Conservation (phyloP, 2,888 invertebrate genomes). For the Heteropelma amictum region DNA sequence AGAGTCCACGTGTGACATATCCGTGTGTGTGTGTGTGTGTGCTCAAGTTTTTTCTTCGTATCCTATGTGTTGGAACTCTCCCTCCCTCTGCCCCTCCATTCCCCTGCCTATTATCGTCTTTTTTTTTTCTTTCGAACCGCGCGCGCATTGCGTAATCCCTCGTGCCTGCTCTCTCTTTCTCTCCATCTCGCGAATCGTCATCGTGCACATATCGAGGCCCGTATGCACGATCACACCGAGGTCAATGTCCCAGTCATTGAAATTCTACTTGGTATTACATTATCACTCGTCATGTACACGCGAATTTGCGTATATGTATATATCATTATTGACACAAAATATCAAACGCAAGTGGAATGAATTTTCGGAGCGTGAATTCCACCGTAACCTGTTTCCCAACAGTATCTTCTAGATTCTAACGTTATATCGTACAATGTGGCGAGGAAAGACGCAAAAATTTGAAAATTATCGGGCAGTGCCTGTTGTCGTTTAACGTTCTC, state of each 20-base stretch:
- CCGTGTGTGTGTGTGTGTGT: slow-evolving; percentile 1
- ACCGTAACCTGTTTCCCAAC: too few species aligned
- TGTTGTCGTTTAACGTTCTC: too few species aligned
- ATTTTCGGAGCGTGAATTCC: neutral
- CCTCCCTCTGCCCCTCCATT: neutral
- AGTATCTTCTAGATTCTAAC: too few species aligned
- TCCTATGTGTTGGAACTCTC: slow-evolving; percentile 14
- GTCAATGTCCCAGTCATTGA: slow-evolving; percentile 46
- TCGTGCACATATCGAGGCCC: slow-evolving; percentile 33
- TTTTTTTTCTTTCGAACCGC: slow-evolving; percentile 8
- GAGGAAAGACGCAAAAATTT: too few species aligned
- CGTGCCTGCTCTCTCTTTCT: neutral
- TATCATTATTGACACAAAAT: slow-evolving; percentile 3
- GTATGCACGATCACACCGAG: slow-evolving; percentile 45
- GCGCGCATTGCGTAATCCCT: slow-evolving; percentile 46
- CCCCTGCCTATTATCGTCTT: neutral
- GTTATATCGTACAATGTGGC: too few species aligned
- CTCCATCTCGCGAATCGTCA: slow-evolving; percentile 29
- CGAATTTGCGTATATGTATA: neutral
- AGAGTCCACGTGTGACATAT: slow-evolving; percentile 45
- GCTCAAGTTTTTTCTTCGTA: neutral
- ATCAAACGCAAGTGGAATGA: neutral
- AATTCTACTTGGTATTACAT: slow-evolving; percentile 20
- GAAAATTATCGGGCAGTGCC: too few species aligned
- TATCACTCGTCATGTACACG: neutral